phyloP scores from a whole-genome alignment of 2,888 invertebrate genomes.

The Stenichneumon culpator region DNA sequence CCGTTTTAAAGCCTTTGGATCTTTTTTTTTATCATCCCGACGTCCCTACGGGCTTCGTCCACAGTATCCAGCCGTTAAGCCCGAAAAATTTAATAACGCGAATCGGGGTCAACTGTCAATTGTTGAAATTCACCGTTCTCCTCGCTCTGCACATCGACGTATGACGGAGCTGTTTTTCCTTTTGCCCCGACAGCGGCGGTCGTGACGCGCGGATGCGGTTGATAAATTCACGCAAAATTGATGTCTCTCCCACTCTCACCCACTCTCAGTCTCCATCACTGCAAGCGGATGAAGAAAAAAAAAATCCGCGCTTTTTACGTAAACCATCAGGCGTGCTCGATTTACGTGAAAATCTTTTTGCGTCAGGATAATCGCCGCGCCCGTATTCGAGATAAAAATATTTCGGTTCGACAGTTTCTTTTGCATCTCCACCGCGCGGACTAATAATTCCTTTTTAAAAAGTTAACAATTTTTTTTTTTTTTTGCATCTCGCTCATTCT shows the following conservation, averaged over 20 bases:
- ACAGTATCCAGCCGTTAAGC: slow-evolving; percentile 24
- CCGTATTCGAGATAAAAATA: slow-evolving; percentile 21
- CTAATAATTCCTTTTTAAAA: background rate
- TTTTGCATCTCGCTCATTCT: background rate
- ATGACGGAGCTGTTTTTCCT: slow-evolving; percentile 48
- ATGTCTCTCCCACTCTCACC: slow-evolving; percentile 27
- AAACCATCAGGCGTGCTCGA: slow-evolving; percentile 29
- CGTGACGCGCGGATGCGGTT: slow-evolving; percentile 10
- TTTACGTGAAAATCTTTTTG: slow-evolving; percentile 32
- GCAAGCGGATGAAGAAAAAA: slow-evolving; percentile 8
- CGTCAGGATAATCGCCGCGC: background rate
- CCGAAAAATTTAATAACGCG: slow-evolving; percentile 61
- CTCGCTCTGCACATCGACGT: slow-evolving; percentile 2
- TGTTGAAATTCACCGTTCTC: slow-evolving; percentile 42
- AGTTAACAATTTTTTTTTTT: background rate
- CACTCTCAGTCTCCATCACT: background rate
- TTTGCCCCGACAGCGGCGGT: slow-evolving; percentile 25
- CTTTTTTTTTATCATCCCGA: slow-evolving; percentile 10
- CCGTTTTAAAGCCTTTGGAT: background rate
- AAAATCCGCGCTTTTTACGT: slow-evolving; percentile 17
- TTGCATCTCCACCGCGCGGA: background rate
- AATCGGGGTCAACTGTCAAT: slow-evolving; percentile 62
- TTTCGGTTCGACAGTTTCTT: slow-evolving; percentile 31
- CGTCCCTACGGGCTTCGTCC: background rate
- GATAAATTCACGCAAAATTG: slow-evolving; percentile 40